Evolutionary conservation across 2,113 vertebrate species (phyloP).

Genomic region (Colinus virginianus): DNA sequence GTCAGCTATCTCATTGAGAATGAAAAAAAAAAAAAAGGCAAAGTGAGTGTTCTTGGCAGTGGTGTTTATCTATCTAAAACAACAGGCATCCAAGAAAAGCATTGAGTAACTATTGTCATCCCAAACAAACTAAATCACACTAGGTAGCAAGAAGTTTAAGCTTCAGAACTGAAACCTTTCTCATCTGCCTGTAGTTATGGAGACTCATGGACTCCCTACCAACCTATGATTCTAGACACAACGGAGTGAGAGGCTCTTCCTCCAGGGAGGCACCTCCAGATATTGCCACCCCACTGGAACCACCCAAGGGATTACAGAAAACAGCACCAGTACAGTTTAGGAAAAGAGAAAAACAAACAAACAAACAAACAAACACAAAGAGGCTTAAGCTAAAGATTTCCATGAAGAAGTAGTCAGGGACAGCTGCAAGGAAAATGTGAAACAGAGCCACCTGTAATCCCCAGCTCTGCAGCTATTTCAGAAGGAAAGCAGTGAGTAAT

Average conservation of each 20-base stretch:
- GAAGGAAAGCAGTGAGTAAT: neutral
- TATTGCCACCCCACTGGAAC: neutral
- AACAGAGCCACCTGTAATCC: neutral
- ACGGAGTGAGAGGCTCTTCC: neutral
- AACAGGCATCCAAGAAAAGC: accelerated
- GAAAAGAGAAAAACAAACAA: too few species aligned
- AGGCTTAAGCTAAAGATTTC: neutral
- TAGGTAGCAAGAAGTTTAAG: neutral
- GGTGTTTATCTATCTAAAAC: neutral
- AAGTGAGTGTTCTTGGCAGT: neutral
- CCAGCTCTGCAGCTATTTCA: neutral
- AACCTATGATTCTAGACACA: neutral
- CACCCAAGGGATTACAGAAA: neutral
- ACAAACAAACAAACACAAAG: neutral
- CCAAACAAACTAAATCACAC: neutral
- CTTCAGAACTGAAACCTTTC: neutral
- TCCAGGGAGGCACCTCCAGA: neutral
- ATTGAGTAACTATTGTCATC: neutral
- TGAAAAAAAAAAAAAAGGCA: neutral
- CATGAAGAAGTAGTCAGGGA: neutral
- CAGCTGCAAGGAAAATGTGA: neutral
- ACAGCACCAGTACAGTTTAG: neutral
- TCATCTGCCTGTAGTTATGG: neutral
- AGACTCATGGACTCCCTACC: neutral
- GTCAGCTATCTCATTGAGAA: neutral